A percentile compares a stretch with the other conserved stretches of the same genome.
Evolutionary conservation across 2,888 invertebrate species (phyloP).

Genomic region (Orthonevra nobilis): DNA sequence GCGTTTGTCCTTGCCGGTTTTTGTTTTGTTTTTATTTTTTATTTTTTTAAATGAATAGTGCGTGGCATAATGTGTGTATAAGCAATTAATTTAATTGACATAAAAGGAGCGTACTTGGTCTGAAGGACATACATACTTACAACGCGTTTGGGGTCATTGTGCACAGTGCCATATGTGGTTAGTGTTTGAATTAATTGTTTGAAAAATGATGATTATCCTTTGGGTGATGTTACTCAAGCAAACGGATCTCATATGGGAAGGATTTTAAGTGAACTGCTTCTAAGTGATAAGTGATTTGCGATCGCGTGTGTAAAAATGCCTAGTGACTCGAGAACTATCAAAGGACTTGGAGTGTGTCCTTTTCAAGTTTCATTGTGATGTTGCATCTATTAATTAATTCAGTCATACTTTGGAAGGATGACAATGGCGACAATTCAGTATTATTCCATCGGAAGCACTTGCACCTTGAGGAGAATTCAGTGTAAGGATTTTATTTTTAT

Average conservation of each 20-base stretch:
- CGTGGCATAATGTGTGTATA: conserved; percentile 34
- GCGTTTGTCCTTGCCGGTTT: neutral
- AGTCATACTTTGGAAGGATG: neutral
- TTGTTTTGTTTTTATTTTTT: neutral
- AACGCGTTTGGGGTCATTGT: conserved; percentile 15
- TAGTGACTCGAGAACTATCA: neutral
- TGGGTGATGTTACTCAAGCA: too few relatives aligned
- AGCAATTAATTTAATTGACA: conserved; percentile 67
- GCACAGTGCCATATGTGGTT: conserved; percentile 42
- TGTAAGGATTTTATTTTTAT: neutral
- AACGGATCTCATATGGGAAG: too few relatives aligned
- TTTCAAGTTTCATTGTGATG: conserved; percentile 31
- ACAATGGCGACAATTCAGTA: conserved; percentile 28
- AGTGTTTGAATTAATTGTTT: too few relatives aligned
- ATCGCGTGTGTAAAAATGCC: neutral
- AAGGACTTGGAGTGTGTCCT: neutral
- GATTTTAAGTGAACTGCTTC: too few relatives aligned
- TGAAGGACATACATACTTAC: conserved; percentile 38
- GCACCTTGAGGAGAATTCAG: too few relatives aligned
- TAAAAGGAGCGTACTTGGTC: conserved; percentile 44
- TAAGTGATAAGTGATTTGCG: too few relatives aligned
- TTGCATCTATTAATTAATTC: neutral
- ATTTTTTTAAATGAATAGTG: conserved; percentile 22
- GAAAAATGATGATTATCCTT: too few relatives aligned
- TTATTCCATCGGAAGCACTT: conserved; percentile 29